These are phyloP conservation scores for Drosophila trichaetosa DNA, from an alignment of 2,888 invertebrate genomes.

Conservation along the genomic window DNA sequence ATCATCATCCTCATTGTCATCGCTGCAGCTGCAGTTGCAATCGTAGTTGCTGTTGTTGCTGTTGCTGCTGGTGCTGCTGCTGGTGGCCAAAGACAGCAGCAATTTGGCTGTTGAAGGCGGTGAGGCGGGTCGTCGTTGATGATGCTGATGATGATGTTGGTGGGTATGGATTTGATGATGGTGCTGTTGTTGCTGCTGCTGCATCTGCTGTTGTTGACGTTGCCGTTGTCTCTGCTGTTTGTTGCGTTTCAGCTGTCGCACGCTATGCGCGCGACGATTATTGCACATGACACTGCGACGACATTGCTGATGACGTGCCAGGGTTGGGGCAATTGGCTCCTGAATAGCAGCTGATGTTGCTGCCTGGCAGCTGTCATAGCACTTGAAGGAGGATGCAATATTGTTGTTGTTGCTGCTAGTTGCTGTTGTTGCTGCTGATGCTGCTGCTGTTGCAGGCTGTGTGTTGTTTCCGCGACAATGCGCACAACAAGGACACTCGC, in stretches of 20 bases:
- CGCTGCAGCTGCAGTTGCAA: conserved; percentile 51
- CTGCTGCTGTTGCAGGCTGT: conserved; percentile 13
- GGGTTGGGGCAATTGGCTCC: conserved; percentile 18
- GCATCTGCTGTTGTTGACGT: conserved; percentile 32
- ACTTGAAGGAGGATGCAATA: conserved; percentile 58
- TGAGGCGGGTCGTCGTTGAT: conserved; percentile 33
- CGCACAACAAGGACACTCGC: conserved; percentile 79
- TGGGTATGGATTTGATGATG: conserved; percentile 22
- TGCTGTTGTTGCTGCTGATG: conserved; percentile 19
- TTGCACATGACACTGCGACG: conserved; percentile 75
- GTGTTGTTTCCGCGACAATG: conserved; percentile 59
- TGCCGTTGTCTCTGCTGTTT: conserved; percentile 54
- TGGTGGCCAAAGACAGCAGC: conserved; percentile 70
- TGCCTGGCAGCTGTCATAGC: conserved; percentile 68
- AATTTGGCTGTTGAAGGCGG: conserved; percentile 69
- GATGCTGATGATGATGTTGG: conserved; percentile 18
- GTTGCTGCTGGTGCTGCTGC: conserved; percentile 35
- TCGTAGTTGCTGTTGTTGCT: conserved; percentile 34
- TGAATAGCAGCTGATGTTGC: conserved; percentile 27
- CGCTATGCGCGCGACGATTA: conserved; percentile 70
- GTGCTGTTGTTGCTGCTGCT: conserved; percentile 38
- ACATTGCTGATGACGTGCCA: conserved; percentile 65
- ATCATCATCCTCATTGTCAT: conserved; percentile 35
- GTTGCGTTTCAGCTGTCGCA: conserved; percentile 78
- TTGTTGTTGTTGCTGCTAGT: conserved; percentile 25